These are phyloP conservation scores for Chionomys nivalis DNA, from an alignment of 2,113 vertebrate species.

Conservation along the genomic window DNA sequence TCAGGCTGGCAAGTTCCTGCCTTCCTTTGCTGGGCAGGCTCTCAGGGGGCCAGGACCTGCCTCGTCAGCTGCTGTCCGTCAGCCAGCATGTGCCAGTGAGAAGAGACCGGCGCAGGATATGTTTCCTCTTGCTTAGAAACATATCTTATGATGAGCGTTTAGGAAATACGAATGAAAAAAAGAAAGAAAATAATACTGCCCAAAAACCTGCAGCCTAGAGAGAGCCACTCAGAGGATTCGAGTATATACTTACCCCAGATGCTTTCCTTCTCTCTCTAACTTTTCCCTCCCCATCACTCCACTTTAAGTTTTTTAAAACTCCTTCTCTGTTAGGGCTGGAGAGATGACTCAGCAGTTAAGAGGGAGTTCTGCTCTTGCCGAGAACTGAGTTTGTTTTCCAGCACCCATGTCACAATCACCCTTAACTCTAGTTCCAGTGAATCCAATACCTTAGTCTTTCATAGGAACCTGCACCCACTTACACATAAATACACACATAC, in stretches of 20 bases:
- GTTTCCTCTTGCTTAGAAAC: neutral
- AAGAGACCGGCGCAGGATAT: neutral
- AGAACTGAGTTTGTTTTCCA: neutral
- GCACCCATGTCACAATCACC: neutral
- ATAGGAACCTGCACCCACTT: neutral
- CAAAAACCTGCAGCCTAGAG: neutral
- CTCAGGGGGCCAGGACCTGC: neutral
- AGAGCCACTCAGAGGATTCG: neutral
- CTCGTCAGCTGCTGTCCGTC: neutral
- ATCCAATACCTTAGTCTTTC: neutral
- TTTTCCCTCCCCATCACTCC: neutral
- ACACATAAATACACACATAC: neutral
- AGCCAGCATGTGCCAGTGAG: neutral
- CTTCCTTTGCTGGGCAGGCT: neutral
- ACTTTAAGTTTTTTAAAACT: neutral
- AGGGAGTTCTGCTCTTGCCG: neutral
- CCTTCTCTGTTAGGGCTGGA: too few species aligned
- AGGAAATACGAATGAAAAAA: neutral
- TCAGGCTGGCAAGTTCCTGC: neutral
- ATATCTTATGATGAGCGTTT: neutral
- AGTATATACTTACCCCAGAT: too few species aligned
- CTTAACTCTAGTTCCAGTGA: neutral
- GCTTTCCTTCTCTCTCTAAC: neutral
- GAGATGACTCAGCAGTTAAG: too few species aligned
- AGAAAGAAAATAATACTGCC: neutral